Percentiles rank a stretch among this genome's conserved stretches.
phyloP scores from a whole-genome alignment of 2,888 invertebrate genomes.

The Drosophila ustulata region DNA sequence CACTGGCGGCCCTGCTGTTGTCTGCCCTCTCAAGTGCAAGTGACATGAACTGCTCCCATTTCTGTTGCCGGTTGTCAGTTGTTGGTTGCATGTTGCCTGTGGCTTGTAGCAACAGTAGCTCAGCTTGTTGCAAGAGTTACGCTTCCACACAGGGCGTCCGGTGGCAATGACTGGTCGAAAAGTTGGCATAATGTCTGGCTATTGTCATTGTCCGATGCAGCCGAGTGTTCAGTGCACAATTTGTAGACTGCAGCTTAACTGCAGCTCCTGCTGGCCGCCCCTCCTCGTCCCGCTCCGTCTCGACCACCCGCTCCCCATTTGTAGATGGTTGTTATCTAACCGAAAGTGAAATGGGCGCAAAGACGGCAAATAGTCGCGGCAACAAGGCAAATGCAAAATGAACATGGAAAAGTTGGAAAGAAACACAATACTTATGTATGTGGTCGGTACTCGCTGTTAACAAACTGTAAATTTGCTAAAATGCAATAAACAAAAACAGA shows the following conservation, averaged over 20 bases:
- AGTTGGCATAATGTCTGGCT: slow-evolving; percentile 39
- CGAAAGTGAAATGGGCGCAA: slow-evolving; percentile 69
- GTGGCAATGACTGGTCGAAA: slow-evolving; percentile 52
- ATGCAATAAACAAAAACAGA: slow-evolving; percentile 32
- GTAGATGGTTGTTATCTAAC: slow-evolving; percentile 66
- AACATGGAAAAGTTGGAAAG: slow-evolving; percentile 56
- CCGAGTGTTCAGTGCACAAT: slow-evolving; percentile 37
- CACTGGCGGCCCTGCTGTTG: slow-evolving; percentile 20
- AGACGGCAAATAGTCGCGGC: slow-evolving; percentile 25
- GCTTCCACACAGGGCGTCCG: slow-evolving; percentile 35
- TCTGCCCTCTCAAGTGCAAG: slow-evolving; percentile 35
- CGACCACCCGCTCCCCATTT: slow-evolving; percentile 5
- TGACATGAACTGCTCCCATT: slow-evolving; percentile 56
- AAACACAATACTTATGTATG: slow-evolving; percentile 59
- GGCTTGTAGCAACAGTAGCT: too few relatives aligned
- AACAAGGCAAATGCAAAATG: slow-evolving; percentile 49
- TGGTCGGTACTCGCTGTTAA: slow-evolving; percentile 54
- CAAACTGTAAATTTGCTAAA: slow-evolving; percentile 75
- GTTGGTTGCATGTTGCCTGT: slow-evolving; percentile 3
- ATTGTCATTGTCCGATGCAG: slow-evolving; percentile 56
- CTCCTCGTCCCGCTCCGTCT: neutral
- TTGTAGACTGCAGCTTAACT: slow-evolving; percentile 37
- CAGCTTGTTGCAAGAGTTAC: slow-evolving; percentile 26
- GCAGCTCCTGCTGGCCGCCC: slow-evolving; percentile 5
- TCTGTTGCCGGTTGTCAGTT: slow-evolving; percentile 7